Percentiles rank a stretch among this genome's conserved stretches.
Conservation (phyloP, 1,140 invertebrate genomes). For the Drosophila burlai region DNA sequence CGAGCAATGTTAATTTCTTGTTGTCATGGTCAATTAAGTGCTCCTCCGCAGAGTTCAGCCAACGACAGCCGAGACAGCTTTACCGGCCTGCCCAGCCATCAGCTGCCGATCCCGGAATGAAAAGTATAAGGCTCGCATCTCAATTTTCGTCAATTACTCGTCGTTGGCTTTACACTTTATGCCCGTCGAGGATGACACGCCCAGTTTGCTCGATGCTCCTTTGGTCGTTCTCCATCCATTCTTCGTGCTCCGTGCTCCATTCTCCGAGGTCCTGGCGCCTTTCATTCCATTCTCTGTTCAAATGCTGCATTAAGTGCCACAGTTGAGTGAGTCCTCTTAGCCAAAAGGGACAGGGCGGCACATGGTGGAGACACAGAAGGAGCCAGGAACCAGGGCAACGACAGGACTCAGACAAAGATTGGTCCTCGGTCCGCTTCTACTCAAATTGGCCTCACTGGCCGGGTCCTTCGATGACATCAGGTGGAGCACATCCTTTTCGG, state of each 20-base stretch:
- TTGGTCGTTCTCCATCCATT: slow-evolving; percentile 12
- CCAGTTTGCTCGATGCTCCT: slow-evolving; percentile 33
- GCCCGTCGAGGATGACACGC: slow-evolving; percentile 48
- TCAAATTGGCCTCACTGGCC: slow-evolving; percentile 65
- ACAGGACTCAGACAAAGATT: slow-evolving; percentile 33
- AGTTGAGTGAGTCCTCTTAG: slow-evolving; percentile 66
- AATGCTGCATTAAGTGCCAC: slow-evolving; percentile 73
- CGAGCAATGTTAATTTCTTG: slow-evolving; percentile 78
- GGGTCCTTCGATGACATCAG: slow-evolving; percentile 46
- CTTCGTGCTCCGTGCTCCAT: slow-evolving; percentile 7
- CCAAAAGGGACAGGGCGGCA: slow-evolving; percentile 6
- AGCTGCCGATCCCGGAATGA: slow-evolving; percentile 25
- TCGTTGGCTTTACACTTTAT: slow-evolving; percentile 62
- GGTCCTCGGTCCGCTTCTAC: slow-evolving; percentile 53
- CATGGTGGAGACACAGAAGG: neutral
- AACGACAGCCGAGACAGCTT: slow-evolving; percentile 31
- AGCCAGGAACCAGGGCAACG: slow-evolving; percentile 14
- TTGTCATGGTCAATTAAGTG: slow-evolving; percentile 81
- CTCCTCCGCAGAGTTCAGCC: slow-evolving; percentile 41
- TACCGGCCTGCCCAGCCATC: slow-evolving; percentile 23
- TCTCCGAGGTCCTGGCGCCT: slow-evolving; percentile 52
- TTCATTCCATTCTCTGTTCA: slow-evolving; percentile 67
- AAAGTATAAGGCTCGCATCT: slow-evolving; percentile 69
- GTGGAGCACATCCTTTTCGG: slow-evolving; percentile 57
- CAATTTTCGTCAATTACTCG: slow-evolving; percentile 78